phyloP scores from a whole-genome alignment of 1,140 invertebrate genomes.

The Drosophila jambulina region DNA sequence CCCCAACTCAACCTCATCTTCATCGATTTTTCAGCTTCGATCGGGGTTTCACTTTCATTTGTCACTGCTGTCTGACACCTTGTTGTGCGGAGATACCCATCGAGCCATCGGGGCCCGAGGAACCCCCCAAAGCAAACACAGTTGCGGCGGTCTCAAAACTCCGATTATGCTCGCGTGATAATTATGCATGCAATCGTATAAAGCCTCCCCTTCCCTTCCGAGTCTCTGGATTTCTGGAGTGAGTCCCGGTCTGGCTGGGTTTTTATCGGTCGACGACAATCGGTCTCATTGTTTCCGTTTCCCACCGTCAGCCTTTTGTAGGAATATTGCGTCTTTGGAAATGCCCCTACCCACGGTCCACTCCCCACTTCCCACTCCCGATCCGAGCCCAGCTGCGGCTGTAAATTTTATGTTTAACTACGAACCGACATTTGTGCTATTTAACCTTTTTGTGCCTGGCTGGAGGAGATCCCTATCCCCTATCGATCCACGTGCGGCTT shows the following conservation, averaged over 20 bases:
- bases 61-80: slow-evolving; percentile 77
- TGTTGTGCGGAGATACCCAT: slow-evolving; percentile 66
- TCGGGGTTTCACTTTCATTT: slow-evolving; percentile 78
- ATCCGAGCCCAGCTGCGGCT: slow-evolving; percentile 66
- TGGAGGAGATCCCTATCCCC: slow-evolving; percentile 12
- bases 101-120: slow-evolving; percentile 36
- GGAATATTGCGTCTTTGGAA: slow-evolving; percentile 70
- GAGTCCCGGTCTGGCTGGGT: background rate
- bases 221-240: slow-evolving; percentile 20
- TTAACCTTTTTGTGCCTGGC: slow-evolving; percentile 69
- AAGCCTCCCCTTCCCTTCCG: slow-evolving; percentile 47
- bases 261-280: slow-evolving; percentile 70
- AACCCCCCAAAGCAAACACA: slow-evolving; percentile 55
- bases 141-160: slow-evolving; percentile 62
- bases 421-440: slow-evolving; percentile 61
- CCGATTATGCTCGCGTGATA: slow-evolving; percentile 76
- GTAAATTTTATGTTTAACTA: slow-evolving; percentile 82
- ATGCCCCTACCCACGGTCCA: slow-evolving; percentile 18
- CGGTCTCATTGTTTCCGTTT: slow-evolving; percentile 82
- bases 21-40: slow-evolving; percentile 17
- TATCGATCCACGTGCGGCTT: slow-evolving; percentile 32
- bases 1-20: background rate
- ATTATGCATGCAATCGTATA: slow-evolving; percentile 72
- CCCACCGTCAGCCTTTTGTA: slow-evolving; percentile 66
- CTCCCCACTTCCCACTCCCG: slow-evolving; percentile 17